Conservation (phyloP, 2,888 invertebrate species). For the Hecatera dysodea region DNA sequence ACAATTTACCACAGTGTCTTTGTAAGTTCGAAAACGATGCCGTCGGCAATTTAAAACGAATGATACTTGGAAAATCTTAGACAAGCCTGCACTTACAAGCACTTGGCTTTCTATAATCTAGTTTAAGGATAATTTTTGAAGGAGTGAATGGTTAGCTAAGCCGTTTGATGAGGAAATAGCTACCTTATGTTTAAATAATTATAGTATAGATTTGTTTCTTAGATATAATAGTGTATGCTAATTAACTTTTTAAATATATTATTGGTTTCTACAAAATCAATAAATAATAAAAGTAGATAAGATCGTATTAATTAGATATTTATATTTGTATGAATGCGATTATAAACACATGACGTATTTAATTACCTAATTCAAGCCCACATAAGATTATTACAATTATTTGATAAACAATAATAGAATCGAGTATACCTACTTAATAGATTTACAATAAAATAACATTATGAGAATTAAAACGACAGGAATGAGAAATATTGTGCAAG, state of each 20-base stretch:
- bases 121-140: constrained; percentile 8
- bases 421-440: too few species aligned
- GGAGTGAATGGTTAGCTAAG: constrained; percentile 30
- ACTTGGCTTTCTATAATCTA: neutral
- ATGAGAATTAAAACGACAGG: constrained; percentile 2
- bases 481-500: constrained; percentile 47
- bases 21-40: constrained; percentile 63
- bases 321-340: constrained; percentile 9
- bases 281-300: constrained; percentile 15
- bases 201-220: constrained; percentile 3
- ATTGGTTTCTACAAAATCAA: neutral
- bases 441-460: constrained; percentile 33
- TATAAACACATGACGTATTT: neutral
- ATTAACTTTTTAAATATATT: neutral
- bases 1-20: constrained; percentile 28
- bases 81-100: neutral
- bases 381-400: constrained; percentile 17
- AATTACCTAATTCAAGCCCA: constrained; percentile 16
- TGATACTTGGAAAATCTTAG: constrained; percentile 7
- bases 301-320: constrained; percentile 15
- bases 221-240: neutral
- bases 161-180: constrained; percentile 39
- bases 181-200: constrained; percentile 5
- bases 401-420: too few species aligned
- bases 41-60: constrained; percentile 61